phyloP scores from a whole-genome alignment of 2,888 invertebrate species.

The Drosophila mayaguana region DNA sequence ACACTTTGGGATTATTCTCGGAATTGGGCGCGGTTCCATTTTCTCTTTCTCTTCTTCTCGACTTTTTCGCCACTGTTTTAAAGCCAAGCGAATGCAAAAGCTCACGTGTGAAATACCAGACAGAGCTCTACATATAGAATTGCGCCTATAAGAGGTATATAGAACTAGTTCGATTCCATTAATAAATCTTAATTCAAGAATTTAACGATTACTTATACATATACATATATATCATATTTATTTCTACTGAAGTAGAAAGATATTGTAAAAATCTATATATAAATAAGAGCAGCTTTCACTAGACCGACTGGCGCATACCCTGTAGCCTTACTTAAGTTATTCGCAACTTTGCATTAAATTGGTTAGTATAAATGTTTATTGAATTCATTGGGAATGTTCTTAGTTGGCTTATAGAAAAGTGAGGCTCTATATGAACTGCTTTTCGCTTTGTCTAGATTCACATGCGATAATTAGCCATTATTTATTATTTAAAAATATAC shows the following conservation, averaged over 20 bases:
- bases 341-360: too few relatives aligned
- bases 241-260: too few relatives aligned
- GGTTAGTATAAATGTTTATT: too few relatives aligned
- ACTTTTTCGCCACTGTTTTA: not conserved
- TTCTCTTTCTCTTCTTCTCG: not conserved
- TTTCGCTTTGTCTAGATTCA: not conserved
- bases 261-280: not conserved
- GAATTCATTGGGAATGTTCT: too few relatives aligned
- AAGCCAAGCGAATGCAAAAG: not conserved
- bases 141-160: not conserved
- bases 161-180: not conserved
- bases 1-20: constrained; percentile 22
- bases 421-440: not conserved
- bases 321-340: too few relatives aligned
- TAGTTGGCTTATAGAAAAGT: not conserved
- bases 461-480: not conserved
- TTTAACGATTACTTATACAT: not conserved
- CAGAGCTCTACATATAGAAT: not conserved
- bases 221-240: not conserved
- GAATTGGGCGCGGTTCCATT: constrained; percentile 45
- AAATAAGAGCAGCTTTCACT: not conserved
- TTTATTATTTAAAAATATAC: not conserved
- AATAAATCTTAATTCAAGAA: not conserved
- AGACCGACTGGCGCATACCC: too few relatives aligned
- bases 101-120: not conserved